Percentiles rank a stretch among this genome's conserved stretches.
These are phyloP conservation scores for Tenthredo distinguenda DNA, from an alignment of 2,888 invertebrate species.

Conservation along the genomic window DNA sequence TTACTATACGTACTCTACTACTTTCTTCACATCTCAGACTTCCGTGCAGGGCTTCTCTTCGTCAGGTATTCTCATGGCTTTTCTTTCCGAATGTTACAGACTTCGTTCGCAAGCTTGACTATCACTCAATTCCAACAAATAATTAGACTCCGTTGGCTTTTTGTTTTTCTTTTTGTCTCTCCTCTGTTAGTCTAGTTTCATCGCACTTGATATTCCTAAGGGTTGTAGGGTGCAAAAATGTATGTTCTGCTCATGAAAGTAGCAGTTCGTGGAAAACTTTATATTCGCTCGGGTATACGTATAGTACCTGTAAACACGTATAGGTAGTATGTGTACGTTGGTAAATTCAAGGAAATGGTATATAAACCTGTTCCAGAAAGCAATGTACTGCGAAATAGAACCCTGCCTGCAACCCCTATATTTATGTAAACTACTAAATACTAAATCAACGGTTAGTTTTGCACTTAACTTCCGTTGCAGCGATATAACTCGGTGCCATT, in stretches of 20 bases:
- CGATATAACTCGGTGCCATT: slow-evolving; percentile 11
- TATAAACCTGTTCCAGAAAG: slow-evolving; percentile 30
- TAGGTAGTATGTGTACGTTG: neutral
- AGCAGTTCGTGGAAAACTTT: slow-evolving; percentile 25
- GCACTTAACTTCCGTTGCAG: neutral
- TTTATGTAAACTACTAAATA: slow-evolving; percentile 42
- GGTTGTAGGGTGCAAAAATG: neutral
- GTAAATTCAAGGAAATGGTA: slow-evolving; percentile 17
- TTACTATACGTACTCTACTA: slow-evolving; percentile 8
- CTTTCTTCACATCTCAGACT: slow-evolving; percentile 18
- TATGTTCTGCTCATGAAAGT: slow-evolving; percentile 8
- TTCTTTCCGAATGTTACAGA: neutral
- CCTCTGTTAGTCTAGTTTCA: neutral
- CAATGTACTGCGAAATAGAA: slow-evolving; percentile 14
- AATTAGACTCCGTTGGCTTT: neutral
- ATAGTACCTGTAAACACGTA: slow-evolving; percentile 24
- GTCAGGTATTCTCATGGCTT: slow-evolving; percentile 21
- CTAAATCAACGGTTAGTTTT: slow-evolving; percentile 22
- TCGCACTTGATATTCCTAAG: slow-evolving; percentile 2
- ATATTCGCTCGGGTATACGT: neutral
- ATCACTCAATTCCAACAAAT: neutral
- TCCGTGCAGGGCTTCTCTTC: neutral
- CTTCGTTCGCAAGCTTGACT: neutral
- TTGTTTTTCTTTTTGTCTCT: neutral
- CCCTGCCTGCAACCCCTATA: slow-evolving; percentile 7